Base-by-base conservation (phyloP, 2,888 invertebrate genomes). In the Griposia aprilina region DNA sequence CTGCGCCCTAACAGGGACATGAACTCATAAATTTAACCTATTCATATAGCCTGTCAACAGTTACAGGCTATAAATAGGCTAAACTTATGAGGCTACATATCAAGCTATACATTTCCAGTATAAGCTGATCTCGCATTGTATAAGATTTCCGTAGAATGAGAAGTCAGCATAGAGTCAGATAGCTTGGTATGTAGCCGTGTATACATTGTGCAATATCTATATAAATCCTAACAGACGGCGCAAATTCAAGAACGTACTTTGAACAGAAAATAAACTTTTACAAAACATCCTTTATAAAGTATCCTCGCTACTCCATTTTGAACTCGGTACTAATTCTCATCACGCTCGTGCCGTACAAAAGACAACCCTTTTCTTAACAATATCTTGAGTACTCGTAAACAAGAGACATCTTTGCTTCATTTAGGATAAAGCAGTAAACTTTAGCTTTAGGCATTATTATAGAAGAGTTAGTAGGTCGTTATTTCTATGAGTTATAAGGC, bases 361-460 rank as follows among this genome's bases (percentile, higher is more conserved):
- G 63, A 13, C 17, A 41, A 67, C 60, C 66, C 62, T 59, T 76
- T n/a, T n/a, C 55, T 74, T 23, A 20, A 74, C 60, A 87, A 73
- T 63, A 63, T 68, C 69, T 73, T 48, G 23, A 83, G 74, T 65
- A 57, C 71, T 71, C 71, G 72, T 80, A 76, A 84, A 84, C 67
- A 87, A 75, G 66, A 17, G 45, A 68, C 57, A 59, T 80, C 70
- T 60, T 62, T 41, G 74, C 62, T 74, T 67, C 59, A 60, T 69
- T 75, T 62, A 70, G 60, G n/a, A 70, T 75, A 67, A 69, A 80
- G 60, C 76, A 41, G 60, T 85, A 60, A 78, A 74, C n/a, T 70
- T 69, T 13, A 63, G 59, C 30, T 48, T n/a, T 59, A 74, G 55
- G 63, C 66, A 26, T 59, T 59, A 59, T 60, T 57, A 57, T 60